Conservation (phyloP, 1,140 invertebrate species). For the Mylabris phalerata region DNA sequence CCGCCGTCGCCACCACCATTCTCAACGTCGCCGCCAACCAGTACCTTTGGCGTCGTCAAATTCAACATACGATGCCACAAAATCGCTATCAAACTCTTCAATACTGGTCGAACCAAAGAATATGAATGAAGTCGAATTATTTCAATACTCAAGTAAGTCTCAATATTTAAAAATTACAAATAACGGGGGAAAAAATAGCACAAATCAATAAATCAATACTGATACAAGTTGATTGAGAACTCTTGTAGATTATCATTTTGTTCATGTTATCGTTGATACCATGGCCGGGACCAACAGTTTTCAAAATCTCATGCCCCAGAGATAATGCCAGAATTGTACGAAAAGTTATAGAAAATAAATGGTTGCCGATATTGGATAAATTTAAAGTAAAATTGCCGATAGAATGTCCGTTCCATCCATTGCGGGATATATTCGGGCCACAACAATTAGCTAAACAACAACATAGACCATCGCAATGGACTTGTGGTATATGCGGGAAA, state of each 20-base stretch:
- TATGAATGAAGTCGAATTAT: constrained; percentile 43
- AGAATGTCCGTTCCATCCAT: constrained; percentile 83
- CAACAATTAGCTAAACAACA: constrained; percentile 77
- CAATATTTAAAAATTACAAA: not conserved
- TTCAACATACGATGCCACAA: constrained; percentile 5
- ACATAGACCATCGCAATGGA: constrained; percentile 80
- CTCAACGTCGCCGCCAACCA: not conserved
- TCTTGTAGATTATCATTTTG: constrained; percentile 63
- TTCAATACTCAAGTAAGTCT: constrained; percentile 37
- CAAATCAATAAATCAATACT: not conserved
- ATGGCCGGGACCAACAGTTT: constrained; percentile 77
- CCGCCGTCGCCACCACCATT: not conserved
- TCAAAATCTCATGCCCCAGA: constrained; percentile 79
- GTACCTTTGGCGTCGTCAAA: constrained; percentile 3
- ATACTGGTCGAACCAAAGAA: constrained; percentile 20
- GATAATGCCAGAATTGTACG: constrained; percentile 83
- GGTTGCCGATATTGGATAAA: constrained; percentile 80
- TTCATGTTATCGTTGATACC: constrained; percentile 74
- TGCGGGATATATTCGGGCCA: constrained; percentile 77
- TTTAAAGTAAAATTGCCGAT: constrained; percentile 73
- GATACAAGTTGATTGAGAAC: not conserved
- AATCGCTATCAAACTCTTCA: not conserved
- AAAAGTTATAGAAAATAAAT: constrained; percentile 84
- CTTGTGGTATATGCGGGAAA: constrained; percentile 86
- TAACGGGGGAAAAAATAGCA: not conserved